Percentiles rank a stretch among this genome's conserved stretches.
phyloP scores from a whole-genome alignment of 1,140 invertebrate species.

The Stenopsyche tienmushanensis region DNA sequence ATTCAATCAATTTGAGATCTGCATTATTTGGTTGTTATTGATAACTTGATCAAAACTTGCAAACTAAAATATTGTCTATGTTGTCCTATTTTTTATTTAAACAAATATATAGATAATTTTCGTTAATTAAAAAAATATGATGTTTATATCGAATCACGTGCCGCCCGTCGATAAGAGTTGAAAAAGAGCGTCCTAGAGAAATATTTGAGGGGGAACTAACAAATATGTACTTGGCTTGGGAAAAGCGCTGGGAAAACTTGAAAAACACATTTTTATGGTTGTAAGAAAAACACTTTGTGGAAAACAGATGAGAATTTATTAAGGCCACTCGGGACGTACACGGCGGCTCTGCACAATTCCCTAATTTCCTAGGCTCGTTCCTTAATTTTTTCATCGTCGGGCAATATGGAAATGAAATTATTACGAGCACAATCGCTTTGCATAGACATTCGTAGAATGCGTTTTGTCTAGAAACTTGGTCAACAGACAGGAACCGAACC shows the following conservation, averaged over 20 bases:
- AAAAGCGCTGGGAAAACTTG: slow-evolving; percentile 35
- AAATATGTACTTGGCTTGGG: slow-evolving; percentile 35
- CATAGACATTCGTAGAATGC: slow-evolving; percentile 23
- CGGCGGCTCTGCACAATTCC: neutral
- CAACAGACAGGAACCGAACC: slow-evolving; percentile 32
- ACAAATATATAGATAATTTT: too few species aligned
- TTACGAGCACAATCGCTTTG: slow-evolving; percentile 4
- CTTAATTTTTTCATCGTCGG: neutral
- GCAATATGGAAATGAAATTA: neutral
- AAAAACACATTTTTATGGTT: slow-evolving; percentile 42
- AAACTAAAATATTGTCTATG: too few species aligned
- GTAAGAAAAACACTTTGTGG: slow-evolving; percentile 37
- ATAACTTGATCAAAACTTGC: too few species aligned
- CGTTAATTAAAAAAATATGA: too few species aligned
- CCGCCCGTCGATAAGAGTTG: slow-evolving; percentile 10
- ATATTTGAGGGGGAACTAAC: slow-evolving; percentile 39
- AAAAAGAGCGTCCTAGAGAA: slow-evolving; percentile 23
- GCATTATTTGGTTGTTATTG: too few species aligned
- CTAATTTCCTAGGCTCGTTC: neutral
- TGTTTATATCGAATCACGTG: too few species aligned
- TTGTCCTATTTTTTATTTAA: too few species aligned
- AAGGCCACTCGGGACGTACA: slow-evolving; percentile 7
- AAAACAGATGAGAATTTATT: slow-evolving; percentile 31
- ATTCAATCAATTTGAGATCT: too few species aligned
- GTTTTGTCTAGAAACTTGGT: slow-evolving; percentile 26